phyloP scores from a whole-genome alignment of 2,797 vertebrate species.

The Fringilla coelebs region DNA sequence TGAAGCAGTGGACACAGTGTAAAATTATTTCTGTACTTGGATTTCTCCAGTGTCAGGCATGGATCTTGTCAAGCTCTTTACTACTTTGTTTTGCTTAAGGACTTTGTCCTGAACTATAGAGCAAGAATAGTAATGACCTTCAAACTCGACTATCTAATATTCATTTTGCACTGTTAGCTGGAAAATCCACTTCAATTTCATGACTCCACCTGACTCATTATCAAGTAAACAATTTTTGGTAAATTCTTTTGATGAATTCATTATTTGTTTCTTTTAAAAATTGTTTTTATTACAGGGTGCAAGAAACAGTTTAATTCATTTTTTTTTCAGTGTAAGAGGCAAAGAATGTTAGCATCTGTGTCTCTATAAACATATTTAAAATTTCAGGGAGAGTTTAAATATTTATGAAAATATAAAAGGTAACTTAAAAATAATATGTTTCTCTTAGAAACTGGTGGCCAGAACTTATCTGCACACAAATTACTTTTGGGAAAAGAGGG shows the following conservation, averaged over 20 bases:
- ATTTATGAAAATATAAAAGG: slow-evolving; percentile 57
- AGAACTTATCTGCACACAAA: slow-evolving; percentile 41
- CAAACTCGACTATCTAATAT: background rate
- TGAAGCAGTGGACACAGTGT: background rate
- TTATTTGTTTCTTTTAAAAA: background rate
- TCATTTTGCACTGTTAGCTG: background rate
- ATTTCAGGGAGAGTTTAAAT: slow-evolving; percentile 41
- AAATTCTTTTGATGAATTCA: background rate
- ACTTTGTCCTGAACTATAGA: background rate
- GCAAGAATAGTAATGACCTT: slow-evolving; percentile 9
- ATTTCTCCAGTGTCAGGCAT: background rate
- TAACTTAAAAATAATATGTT: slow-evolving; percentile 58
- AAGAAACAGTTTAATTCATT: background rate
- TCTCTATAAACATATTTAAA: slow-evolving; percentile 48
- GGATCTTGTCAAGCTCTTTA: slow-evolving; percentile 18
- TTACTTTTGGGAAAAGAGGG: slow-evolving; percentile 54
- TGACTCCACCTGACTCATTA: background rate
- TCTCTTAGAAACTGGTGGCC: slow-evolving; percentile 46
- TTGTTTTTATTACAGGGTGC: background rate
- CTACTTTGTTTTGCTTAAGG: slow-evolving; percentile 12
- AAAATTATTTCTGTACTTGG: background rate
- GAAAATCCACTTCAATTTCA: background rate
- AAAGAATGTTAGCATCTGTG: background rate
- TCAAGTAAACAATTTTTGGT: background rate
- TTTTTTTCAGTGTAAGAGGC: slow-evolving; percentile 6